Conservation (phyloP, 2,888 invertebrate species). For the Pachycephus smyrnensis region DNA sequence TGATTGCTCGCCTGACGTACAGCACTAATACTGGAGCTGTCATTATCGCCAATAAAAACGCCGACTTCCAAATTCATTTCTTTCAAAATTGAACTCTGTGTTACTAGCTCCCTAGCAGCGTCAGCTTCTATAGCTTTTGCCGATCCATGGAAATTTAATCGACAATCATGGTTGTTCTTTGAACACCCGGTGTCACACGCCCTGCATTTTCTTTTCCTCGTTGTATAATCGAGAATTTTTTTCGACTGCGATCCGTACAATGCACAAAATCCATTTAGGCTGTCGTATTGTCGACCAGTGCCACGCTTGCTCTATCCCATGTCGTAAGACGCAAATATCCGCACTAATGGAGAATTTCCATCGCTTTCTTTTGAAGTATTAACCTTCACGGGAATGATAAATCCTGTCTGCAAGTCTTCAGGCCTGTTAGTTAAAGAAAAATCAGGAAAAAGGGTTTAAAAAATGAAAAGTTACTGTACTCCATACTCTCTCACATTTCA, state of each 20-base stretch:
- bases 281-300: conserved; percentile 18
- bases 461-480: too few relatives aligned
- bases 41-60: conserved; percentile 28
- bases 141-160: conserved; percentile 23
- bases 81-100: conserved; percentile 23
- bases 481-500: too few relatives aligned
- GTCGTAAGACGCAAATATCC: conserved; percentile 6
- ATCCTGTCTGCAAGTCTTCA: too few relatives aligned
- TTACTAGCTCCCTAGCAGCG: conserved; percentile 14
- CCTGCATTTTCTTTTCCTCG: conserved; percentile 25
- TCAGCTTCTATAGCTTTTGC: conserved; percentile 25
- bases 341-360: too few relatives aligned
- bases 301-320: conserved; percentile 25
- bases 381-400: too few relatives aligned
- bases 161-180: conserved; percentile 14
- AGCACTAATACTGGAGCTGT: conserved; percentile 24
- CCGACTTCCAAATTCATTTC: conserved; percentile 23
- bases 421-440: too few relatives aligned
- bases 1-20: conserved; percentile 18
- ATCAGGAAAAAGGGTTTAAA: too few relatives aligned
- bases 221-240: conserved; percentile 20
- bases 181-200: conserved; percentile 13
- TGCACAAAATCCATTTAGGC: conserved; percentile 18
- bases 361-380: too few relatives aligned
- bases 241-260: conserved; percentile 15